phyloP scores from a whole-genome alignment of 2,797 vertebrate species.

The Garrulus glandarius region DNA sequence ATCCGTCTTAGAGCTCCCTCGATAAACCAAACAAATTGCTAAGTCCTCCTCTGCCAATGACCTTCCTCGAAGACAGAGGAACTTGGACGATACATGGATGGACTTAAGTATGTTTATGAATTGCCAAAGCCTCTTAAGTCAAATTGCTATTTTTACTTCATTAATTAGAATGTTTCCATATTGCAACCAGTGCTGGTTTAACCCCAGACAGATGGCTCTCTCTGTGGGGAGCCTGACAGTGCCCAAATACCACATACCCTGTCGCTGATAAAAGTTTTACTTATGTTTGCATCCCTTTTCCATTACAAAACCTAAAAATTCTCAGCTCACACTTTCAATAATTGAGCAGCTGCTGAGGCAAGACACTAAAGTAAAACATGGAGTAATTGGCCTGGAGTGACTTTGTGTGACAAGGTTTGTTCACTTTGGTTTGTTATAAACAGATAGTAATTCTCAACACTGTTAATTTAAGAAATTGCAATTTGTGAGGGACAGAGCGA shows the following conservation, averaged over 20 bases:
- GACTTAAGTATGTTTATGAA: background rate
- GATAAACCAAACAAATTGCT: accelerated
- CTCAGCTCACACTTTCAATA: background rate
- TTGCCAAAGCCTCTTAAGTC: background rate
- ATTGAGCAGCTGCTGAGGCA: background rate
- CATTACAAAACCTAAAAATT: background rate
- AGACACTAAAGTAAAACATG: background rate
- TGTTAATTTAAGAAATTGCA: background rate
- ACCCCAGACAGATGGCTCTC: slow-evolving; percentile 12
- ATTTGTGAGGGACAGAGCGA: background rate
- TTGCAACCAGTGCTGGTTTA: background rate
- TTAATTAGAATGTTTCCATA: slow-evolving; percentile 23
- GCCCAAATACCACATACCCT: background rate
- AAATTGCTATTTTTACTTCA: slow-evolving; percentile 9
- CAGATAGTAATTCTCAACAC: accelerated
- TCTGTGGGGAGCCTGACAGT: background rate
- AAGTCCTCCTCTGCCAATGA: background rate
- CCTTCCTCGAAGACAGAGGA: background rate
- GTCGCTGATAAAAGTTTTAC: background rate
- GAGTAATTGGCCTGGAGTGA: background rate
- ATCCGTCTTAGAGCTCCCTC: background rate
- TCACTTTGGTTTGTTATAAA: no score
- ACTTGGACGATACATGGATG: background rate
- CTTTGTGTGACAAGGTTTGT: background rate
- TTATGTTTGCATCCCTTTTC: background rate